Evolutionary conservation across 2,113 vertebrate genomes (phyloP), one percentile per base, ranked within the genome.

Genomic region (Poeciliopsis retropinna): DNA sequence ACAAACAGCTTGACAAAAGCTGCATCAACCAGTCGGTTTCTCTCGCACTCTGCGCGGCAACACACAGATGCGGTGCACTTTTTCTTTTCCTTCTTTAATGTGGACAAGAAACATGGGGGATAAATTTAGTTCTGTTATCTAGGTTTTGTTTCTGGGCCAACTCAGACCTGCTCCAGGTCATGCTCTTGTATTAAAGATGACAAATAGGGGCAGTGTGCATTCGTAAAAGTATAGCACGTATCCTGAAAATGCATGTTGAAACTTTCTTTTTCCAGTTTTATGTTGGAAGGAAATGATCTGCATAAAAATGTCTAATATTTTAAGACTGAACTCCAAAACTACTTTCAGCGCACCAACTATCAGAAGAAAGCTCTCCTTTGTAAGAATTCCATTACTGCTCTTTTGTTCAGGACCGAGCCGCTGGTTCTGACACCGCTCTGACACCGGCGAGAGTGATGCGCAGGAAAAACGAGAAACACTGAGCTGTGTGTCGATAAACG

Each of bases 1-100:
- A 81, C 70, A 37, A 88, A 84, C 85, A 85, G 77, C 77, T 78
- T 51, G 77, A 83, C 81, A 81, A 87, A 82, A 70, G 75, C 72
- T 15, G 77, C 74, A 79, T 75, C 72, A 71, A 80, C 72, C 65
- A 72, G 70, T 10, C 66, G 72, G 17, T 69, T 76, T 57, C 54
- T 65, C 15, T 64, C 75, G 64, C 60, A 57, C 54, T 68, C 76
- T 72, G 78, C 19, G 11, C 64, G 69, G 67, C 82, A 65, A 63
- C 68, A 75, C 61, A 57, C 74, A 3, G 39, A 44, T n/a, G 29
- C 47, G 28, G 7, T 31, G 64, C 34, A 17, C 2, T 25, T 25
- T n/a, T 57, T n/a, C 9, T 9, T 22, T 54, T 4, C 27, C 75
- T 57, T 73, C 61, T 4, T 41, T 61, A 13, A 41, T 19, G 5